A percentile compares a stretch with the other conserved stretches of the same genome.
Evolutionary conservation across 2,888 invertebrate genomes (phyloP).

Genomic region (Eudemis profundana): DNA sequence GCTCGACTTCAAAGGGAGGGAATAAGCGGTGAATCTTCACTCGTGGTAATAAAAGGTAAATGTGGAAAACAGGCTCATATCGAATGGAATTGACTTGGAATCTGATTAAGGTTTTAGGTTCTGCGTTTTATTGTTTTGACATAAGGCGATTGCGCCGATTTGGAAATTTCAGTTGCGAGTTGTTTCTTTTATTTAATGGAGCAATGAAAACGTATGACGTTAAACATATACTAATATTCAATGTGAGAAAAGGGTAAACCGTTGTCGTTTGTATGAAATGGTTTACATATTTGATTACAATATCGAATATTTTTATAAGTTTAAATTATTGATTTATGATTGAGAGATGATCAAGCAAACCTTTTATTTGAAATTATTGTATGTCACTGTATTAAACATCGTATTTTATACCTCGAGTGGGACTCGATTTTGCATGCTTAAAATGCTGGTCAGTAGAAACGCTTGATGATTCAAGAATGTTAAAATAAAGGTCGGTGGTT

Average conservation of each 20-base stretch:
- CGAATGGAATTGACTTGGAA: constrained; percentile 33
- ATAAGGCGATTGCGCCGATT: constrained; percentile 14
- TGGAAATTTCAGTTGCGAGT: background rate
- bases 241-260: background rate
- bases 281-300: no score
- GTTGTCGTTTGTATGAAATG: no score
- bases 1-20: constrained; percentile 52
- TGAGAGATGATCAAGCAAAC: no score
- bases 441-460: no score
- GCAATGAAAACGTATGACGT: background rate
- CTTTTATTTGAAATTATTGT: no score
- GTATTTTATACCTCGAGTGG: no score
- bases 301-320: no score
- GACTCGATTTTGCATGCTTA: no score
- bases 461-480: no score
- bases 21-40: constrained; percentile 46
- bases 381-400: no score
- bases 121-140: constrained; percentile 27
- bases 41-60: constrained; percentile 52
- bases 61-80: constrained; percentile 50
- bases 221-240: background rate
- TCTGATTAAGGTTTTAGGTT: constrained; percentile 32
- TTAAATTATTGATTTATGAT: no score
- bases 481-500: no score
- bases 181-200: background rate